phyloP scores from a whole-genome alignment of 2,888 invertebrate species.

The Zootermopsis nevadensis region DNA sequence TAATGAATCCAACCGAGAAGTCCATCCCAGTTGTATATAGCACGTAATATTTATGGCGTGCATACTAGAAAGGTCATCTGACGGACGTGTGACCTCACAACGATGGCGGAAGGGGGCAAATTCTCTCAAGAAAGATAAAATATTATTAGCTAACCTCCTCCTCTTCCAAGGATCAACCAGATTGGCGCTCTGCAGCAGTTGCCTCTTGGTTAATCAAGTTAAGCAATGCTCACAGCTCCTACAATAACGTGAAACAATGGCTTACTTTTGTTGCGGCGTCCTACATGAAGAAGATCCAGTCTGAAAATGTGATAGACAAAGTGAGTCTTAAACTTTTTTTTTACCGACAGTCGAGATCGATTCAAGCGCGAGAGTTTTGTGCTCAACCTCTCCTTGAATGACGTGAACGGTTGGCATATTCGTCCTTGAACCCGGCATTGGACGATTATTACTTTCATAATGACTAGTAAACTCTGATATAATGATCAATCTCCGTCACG shows the following conservation, averaged over 20 bases:
- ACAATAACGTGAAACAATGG: not conserved
- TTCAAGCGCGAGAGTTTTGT: too few relatives aligned
- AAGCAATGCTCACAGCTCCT: not conserved
- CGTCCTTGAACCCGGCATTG: too few relatives aligned
- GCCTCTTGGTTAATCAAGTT: not conserved
- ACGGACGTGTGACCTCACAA: conserved; percentile 1
- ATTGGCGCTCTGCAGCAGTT: not conserved
- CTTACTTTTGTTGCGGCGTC: not conserved
- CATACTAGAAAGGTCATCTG: conserved; percentile 4
- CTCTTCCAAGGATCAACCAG: not conserved
- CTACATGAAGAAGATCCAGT: not conserved
- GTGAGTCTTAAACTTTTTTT: too few relatives aligned
- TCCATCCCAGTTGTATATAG: not conserved
- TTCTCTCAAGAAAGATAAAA: conserved; percentile 9
- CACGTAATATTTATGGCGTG: conserved; percentile 11
- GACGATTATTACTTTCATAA: too few relatives aligned
- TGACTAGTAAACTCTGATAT: too few relatives aligned
- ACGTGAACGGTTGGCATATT: too few relatives aligned
- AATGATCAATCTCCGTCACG: too few relatives aligned
- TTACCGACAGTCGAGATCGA: too few relatives aligned
- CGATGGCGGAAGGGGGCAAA: not conserved
- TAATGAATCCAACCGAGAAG: not conserved
- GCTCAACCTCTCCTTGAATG: too few relatives aligned
- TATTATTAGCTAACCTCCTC: conserved; percentile 8
- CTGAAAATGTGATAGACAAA: not conserved